phyloP scores from a whole-genome alignment of 2,797 vertebrate species.

The Threskiornis aethiopicus region DNA sequence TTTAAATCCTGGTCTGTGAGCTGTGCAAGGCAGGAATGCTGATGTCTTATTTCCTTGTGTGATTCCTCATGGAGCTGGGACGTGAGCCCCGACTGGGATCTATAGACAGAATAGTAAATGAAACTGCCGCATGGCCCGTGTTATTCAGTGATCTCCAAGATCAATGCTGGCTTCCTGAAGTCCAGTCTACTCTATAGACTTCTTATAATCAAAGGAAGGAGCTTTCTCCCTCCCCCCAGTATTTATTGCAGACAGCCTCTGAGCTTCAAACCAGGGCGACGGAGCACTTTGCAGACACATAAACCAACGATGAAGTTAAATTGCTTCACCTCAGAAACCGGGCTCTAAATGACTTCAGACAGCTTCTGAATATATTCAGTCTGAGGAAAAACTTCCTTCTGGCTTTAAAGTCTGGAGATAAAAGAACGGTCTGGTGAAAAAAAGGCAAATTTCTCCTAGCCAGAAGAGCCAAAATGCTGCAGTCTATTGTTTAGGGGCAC shows the following conservation, averaged over 20 bases:
- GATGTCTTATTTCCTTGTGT: not conserved
- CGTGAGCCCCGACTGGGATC: not conserved
- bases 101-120: conserved; percentile 49
- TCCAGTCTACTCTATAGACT: conserved; percentile 10
- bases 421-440: not conserved
- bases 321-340: conserved; percentile 32
- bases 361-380: conserved; percentile 26
- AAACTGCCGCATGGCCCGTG: not conserved
- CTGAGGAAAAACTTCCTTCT: conserved; percentile 20
- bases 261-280: conserved; percentile 9
- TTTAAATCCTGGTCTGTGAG: not conserved
- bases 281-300: not conserved
- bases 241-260: conserved; percentile 24
- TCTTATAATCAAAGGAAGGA: conserved; percentile 39
- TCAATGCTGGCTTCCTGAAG: conserved; percentile 50
- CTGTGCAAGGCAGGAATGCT: not conserved
- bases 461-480: not conserved
- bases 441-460: not conserved
- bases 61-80: not conserved
- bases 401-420: conserved; percentile 15
- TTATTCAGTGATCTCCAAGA: conserved; percentile 27
- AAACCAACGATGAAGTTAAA: conserved; percentile 4
- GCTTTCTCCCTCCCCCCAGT: not conserved
- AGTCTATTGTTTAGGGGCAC: not conserved
- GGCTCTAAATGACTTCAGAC: conserved; percentile 41